phyloP scores from a whole-genome alignment of 2,888 invertebrate genomes.

The Nineta flava region DNA sequence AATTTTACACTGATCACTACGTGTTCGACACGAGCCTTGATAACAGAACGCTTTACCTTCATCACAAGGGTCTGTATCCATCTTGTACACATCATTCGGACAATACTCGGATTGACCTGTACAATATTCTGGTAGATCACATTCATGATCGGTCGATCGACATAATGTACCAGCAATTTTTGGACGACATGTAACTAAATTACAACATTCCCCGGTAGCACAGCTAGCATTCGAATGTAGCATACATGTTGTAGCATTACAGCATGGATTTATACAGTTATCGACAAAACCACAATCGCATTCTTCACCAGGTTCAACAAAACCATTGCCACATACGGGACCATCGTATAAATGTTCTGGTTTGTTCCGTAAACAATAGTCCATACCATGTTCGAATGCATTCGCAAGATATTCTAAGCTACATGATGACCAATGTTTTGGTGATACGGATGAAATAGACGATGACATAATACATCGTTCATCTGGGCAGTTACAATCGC shows the following conservation, averaged over 20 bases:
- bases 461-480: slow-evolving; percentile 95
- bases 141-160: slow-evolving; percentile 70
- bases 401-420: slow-evolving; percentile 76
- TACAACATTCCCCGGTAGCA: slow-evolving; percentile 90
- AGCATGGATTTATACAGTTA: slow-evolving; percentile 72
- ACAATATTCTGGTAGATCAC: slow-evolving; percentile 93
- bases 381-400: slow-evolving; percentile 91
- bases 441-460: slow-evolving; percentile 69
- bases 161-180: slow-evolving; percentile 66
- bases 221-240: slow-evolving; percentile 81
- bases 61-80: slow-evolving; percentile 73
- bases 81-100: slow-evolving; percentile 76
- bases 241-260: slow-evolving; percentile 73
- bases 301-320: slow-evolving; percentile 90
- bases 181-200: slow-evolving; percentile 60
- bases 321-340: slow-evolving; percentile 90
- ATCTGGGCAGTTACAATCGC: slow-evolving; percentile 71
- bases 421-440: slow-evolving; percentile 90
- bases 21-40: slow-evolving; percentile 73
- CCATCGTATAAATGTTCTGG: slow-evolving; percentile 66
- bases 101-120: slow-evolving; percentile 88
- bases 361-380: slow-evolving; percentile 82
- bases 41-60: slow-evolving; percentile 74
- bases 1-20: slow-evolving; percentile 78
- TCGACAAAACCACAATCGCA: slow-evolving; percentile 77